phyloP scores from a whole-genome alignment of 2,797 vertebrate species.

The Mus minutoides region DNA sequence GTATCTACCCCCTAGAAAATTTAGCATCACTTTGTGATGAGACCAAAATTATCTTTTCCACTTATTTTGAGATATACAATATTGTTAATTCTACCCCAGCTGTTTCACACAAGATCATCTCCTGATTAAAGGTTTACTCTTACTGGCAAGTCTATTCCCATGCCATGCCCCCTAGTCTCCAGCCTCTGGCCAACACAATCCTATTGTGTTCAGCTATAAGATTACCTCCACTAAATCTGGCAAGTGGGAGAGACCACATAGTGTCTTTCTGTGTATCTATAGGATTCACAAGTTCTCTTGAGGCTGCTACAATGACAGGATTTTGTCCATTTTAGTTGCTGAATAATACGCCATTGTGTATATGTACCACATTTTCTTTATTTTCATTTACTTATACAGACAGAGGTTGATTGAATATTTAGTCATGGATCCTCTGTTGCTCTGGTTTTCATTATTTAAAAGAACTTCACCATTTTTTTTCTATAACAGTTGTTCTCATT shows the following conservation, averaged over 20 bases:
- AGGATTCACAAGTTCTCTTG: no score
- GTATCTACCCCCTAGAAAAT: background rate
- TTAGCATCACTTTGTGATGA: background rate
- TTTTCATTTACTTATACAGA: background rate
- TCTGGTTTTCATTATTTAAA: background rate
- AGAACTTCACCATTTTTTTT: background rate
- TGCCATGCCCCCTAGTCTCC: rapidly evolving
- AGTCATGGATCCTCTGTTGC: background rate
- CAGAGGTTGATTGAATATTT: background rate
- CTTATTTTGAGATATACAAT: background rate
- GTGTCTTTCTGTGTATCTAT: background rate
- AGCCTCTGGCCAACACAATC: background rate
- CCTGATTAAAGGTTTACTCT: background rate
- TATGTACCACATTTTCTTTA: background rate
- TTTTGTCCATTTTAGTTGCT: background rate
- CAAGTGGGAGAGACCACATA: background rate
- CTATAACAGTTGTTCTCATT: background rate
- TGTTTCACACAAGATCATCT: background rate
- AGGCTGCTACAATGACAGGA: background rate
- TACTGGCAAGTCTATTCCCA: background rate
- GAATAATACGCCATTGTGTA: background rate
- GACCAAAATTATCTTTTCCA: background rate
- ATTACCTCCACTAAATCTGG: background rate
- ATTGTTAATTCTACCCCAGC: no score
- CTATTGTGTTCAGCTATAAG: background rate